Base-by-base conservation (phyloP, 2,797 vertebrate species). In the Sebastes nivosus region DNA sequence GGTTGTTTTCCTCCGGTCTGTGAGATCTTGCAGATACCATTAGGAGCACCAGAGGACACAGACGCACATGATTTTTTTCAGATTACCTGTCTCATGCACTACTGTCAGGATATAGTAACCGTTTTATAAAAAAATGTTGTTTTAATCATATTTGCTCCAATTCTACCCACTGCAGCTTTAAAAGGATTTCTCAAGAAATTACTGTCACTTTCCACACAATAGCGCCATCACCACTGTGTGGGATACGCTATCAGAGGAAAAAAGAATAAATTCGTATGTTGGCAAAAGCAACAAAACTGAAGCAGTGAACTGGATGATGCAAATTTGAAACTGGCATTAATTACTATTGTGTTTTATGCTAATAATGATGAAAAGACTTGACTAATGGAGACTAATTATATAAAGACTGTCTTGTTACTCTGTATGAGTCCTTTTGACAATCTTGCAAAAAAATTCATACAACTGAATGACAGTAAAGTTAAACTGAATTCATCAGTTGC, bases 111-210 rank as follows among this genome's bases (percentile, higher is more conserved):
- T 46, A 46, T 46, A 46, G 42, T 46, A 18, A 46, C 16, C 6
- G 42, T 46, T 46, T 46, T 46, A 20, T 46, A 20, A 46, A 18
- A 24, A 18, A 1, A 42, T 2, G 0, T 42, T 42, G 0, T 46
- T 46, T 46, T 8, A 18, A 46, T 20, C 42, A 46, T 46, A 42
- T 42, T 42, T 42, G 14, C 16, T 18, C 3, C 42, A 46, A 2
- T 46, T 46, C 42, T 46, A 67, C 22, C 55, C 59, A 58, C 29
- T 46, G 42, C 42, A 8, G n/a, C 2, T 30, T 77, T 77, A 57
- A 68, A 58, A 64, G 71, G 74, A 82, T 76, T 87, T 81, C 50
- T 77, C 65, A 20, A 29, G 29, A 78, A 80, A 85, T 84, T 22
- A 75, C 61, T 78, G 66, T 82, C 54, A 38, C 55, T 67, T 70